phyloP scores from a whole-genome alignment of 1,140 invertebrate species.

The Heliconius hewitsoni region DNA sequence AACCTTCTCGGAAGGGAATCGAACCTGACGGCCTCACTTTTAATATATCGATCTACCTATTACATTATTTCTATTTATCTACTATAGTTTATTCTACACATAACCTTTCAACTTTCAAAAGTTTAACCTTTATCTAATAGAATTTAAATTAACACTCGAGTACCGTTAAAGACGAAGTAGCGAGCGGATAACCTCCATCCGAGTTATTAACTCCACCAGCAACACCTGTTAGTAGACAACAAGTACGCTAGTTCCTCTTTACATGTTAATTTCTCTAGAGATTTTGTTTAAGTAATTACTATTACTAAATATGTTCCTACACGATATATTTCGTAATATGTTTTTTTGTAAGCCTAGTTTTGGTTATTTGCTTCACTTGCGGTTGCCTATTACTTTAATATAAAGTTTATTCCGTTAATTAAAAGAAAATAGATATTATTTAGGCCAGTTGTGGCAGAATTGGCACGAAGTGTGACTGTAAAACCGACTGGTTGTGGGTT shows the following conservation, averaged over 20 bases:
- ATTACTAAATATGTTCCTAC: background rate
- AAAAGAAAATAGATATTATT: too few relatives aligned
- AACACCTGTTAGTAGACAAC: slow-evolving; percentile 9
- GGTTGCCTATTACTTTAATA: too few relatives aligned
- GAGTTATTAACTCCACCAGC: slow-evolving; percentile 1
- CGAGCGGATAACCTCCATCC: background rate
- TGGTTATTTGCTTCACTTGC: background rate
- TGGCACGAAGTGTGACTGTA: too few relatives aligned
- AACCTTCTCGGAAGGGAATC: too few relatives aligned
- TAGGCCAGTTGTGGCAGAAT: too few relatives aligned
- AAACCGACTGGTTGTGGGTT: too few relatives aligned
- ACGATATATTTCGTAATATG: background rate
- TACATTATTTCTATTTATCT: too few relatives aligned
- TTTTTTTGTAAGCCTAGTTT: background rate
- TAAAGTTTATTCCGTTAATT: too few relatives aligned
- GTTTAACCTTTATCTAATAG: background rate
- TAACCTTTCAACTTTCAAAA: background rate
- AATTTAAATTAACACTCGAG: slow-evolving; percentile 7
- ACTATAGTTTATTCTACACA: background rate
- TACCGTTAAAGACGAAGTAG: background rate
- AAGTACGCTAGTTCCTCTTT: slow-evolving; percentile 2
- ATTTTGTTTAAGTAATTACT: slow-evolving; percentile 3
- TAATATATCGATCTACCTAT: too few relatives aligned
- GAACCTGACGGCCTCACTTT: too few relatives aligned
- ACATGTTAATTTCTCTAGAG: slow-evolving; percentile 8